Percentiles rank a stretch among this genome's conserved stretches.
Conservation (phyloP, 2,888 invertebrate species). For the Epirrhoe alternata region DNA sequence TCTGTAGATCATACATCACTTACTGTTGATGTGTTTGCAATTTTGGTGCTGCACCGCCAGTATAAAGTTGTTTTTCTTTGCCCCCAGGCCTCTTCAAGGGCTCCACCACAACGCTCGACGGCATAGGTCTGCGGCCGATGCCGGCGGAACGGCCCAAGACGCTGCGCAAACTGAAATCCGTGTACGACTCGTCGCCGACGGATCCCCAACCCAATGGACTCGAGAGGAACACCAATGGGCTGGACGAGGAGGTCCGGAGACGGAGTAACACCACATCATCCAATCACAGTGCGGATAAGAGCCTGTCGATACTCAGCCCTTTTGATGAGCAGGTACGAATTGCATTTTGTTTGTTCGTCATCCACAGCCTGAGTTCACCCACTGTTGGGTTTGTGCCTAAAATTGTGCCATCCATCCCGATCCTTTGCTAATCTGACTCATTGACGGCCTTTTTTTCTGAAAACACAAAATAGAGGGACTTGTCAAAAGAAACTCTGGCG, state of each 20-base stretch:
- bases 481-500: too few species aligned
- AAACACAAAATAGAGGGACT: too few species aligned
- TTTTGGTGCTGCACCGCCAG: too few species aligned
- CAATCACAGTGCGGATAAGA: conserved; percentile 78
- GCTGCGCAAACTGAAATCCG: conserved; percentile 89
- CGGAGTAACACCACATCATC: conserved; percentile 76
- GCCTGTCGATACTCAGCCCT: conserved; percentile 89
- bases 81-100: conserved; percentile 92
- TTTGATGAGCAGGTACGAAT: conserved; percentile 90
- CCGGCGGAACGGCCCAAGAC: conserved; percentile 90
- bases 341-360: too few species aligned
- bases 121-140: conserved; percentile 85
- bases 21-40: too few species aligned
- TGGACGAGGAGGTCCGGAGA: conserved; percentile 81
- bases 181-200: conserved; percentile 86
- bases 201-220: conserved; percentile 69
- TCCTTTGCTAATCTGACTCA: too few species aligned
- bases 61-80: conserved; percentile 48
- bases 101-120: conserved; percentile 89
- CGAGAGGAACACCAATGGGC: conserved; percentile 67
- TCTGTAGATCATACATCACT: too few species aligned
- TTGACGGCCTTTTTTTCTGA: too few species aligned
- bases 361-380: too few species aligned
- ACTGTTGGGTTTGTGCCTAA: too few species aligned
- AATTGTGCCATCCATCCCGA: too few species aligned